Evolutionary conservation across 2,888 invertebrate species (phyloP).

Genomic region (Pseudococcus viburni): DNA sequence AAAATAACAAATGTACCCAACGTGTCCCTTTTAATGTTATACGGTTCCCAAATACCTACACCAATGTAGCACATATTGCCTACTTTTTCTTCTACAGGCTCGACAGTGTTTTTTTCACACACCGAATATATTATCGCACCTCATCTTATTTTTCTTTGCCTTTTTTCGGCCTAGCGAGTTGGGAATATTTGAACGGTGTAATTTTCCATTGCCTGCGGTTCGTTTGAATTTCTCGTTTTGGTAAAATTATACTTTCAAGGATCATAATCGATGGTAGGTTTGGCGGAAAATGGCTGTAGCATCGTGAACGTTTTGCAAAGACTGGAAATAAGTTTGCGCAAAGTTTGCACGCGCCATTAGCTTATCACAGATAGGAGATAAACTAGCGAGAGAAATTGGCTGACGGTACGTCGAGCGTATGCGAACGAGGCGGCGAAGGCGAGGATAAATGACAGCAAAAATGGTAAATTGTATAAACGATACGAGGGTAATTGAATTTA

Average conservation of each 20-base stretch:
- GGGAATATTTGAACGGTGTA: no score
- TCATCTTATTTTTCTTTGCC: no score
- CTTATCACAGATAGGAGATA: constrained; percentile 5
- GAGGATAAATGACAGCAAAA: not conserved
- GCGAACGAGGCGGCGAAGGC: not conserved
- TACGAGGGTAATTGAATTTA: constrained; percentile 7
- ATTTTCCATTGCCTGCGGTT: no score
- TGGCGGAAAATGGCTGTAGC: no score
- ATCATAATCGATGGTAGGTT: no score
- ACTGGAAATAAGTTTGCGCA: not conserved
- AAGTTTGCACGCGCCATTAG: not conserved
- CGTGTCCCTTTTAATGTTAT: not conserved
- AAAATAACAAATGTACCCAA: not conserved
- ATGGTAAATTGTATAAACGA: not conserved
- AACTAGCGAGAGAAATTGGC: not conserved
- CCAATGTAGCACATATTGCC: not conserved
- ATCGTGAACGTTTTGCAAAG: not conserved
- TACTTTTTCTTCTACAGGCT: no score
- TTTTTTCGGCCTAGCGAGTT: no score
- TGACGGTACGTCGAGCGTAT: not conserved
- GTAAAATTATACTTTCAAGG: no score
- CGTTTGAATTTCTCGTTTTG: no score
- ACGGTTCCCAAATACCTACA: not conserved
- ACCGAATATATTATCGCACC: no score
- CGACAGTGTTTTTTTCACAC: no score